Evolutionary conservation across 2,113 vertebrate genomes (phyloP).

Genomic region (Rhadina sibilatrix): DNA sequence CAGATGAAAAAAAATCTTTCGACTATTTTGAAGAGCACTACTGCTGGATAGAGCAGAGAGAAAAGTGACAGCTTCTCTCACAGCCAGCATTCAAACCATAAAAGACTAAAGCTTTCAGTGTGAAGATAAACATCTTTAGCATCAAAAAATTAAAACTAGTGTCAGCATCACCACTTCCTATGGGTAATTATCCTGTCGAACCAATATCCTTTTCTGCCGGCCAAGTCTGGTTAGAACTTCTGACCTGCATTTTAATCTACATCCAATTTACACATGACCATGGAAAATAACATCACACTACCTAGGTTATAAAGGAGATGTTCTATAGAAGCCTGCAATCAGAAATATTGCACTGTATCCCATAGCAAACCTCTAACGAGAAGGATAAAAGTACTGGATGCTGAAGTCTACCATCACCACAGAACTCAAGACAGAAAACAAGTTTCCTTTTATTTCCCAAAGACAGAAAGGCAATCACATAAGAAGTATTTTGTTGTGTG

Average conservation of each 20-base stretch:
- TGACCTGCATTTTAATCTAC: neutral
- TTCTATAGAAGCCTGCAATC: neutral
- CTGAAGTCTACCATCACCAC: neutral
- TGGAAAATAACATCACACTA: neutral
- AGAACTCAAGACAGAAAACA: neutral
- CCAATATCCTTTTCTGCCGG: neutral
- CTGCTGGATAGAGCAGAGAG: neutral
- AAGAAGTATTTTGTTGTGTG: neutral
- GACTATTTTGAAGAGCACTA: neutral
- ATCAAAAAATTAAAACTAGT: constrained; percentile 1
- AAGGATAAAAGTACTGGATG: neutral
- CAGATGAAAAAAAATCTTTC: neutral
- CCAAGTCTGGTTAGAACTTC: neutral
- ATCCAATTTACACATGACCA: neutral
- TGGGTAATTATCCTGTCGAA: neutral
- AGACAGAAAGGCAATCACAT: neutral
- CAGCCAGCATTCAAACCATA: constrained; percentile 8
- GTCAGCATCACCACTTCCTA: constrained; percentile 6
- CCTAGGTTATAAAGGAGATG: neutral
- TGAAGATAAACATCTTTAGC: constrained; percentile 26
- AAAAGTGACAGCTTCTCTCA: neutral
- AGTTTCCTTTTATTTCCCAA: neutral
- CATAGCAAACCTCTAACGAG: neutral
- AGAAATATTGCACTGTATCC: neutral
- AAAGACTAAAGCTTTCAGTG: constrained; percentile 7